These are phyloP conservation scores for Odontamblyopus rebecca DNA, from an alignment of 2,797 vertebrate species.

Conservation along the genomic window DNA sequence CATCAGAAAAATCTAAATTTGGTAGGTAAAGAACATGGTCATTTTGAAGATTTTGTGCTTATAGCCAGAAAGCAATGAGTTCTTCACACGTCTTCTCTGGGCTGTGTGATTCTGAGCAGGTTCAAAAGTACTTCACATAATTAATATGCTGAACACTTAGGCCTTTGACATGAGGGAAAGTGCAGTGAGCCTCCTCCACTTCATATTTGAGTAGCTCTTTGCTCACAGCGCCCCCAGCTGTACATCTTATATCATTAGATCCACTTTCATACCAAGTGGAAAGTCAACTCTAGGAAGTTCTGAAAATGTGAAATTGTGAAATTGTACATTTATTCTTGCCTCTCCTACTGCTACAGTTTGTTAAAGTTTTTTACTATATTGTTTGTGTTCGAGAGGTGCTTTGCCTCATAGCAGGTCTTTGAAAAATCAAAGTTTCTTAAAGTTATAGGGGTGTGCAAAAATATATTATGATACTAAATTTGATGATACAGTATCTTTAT, in stretches of 20 bases:
- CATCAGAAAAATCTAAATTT: no score
- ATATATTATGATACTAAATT: no score
- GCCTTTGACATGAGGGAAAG: constrained; percentile 28
- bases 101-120: constrained; percentile 37
- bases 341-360: constrained; percentile 34
- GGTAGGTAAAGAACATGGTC: no score
- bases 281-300: constrained; percentile 21
- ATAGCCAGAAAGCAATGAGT: constrained; percentile 10
- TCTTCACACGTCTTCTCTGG: constrained; percentile 24
- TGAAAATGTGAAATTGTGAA: constrained; percentile 20
- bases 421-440: neutral
- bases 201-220: constrained; percentile 21
- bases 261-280: constrained; percentile 15
- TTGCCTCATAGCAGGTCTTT: neutral
- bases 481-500: no score
- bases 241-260: constrained; percentile 40
- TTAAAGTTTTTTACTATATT: constrained; percentile 30
- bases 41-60: no score
- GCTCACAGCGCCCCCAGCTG: constrained; percentile 69
- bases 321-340: constrained; percentile 42
- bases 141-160: constrained; percentile 27
- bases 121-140: constrained; percentile 35
- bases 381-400: neutral
- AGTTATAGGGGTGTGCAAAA: no score
- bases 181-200: constrained; percentile 15